phyloP scores from a whole-genome alignment of 2,113 vertebrate species.

The Dolichotis patagonum region DNA sequence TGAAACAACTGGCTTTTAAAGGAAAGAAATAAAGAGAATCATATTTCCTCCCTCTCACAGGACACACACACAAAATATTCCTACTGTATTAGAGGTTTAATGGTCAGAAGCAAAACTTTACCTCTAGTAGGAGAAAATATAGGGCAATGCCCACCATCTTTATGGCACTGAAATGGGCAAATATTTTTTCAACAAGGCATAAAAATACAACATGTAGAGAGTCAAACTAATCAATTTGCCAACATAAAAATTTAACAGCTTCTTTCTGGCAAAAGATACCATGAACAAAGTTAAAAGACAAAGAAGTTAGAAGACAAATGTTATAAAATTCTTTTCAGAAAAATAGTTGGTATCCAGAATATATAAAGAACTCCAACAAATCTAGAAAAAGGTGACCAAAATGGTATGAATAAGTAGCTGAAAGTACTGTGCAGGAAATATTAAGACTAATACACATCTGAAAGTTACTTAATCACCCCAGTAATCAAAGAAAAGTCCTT shows the following conservation, averaged over 20 bases:
- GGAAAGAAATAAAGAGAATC: conserved; percentile 39
- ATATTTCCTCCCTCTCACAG: background rate
- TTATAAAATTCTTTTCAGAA: background rate
- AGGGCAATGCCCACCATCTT: background rate
- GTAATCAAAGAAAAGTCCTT: conserved; percentile 9
- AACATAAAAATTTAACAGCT: conserved; percentile 42
- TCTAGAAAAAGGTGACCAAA: background rate
- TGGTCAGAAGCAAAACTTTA: conserved; percentile 12
- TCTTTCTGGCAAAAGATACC: conserved; percentile 41
- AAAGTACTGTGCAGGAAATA: background rate
- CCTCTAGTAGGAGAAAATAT: conserved; percentile 1
- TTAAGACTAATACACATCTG: background rate
- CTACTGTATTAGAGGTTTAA: background rate
- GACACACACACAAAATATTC: background rate
- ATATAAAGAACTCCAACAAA: conserved; percentile 32
- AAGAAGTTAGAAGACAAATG: background rate
- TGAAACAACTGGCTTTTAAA: conserved; percentile 8
- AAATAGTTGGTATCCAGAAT: conserved; percentile 14
- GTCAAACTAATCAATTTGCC: conserved; percentile 46
- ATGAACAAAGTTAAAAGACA: conserved; percentile 36
- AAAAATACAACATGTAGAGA: background rate
- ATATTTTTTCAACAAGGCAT: conserved; percentile 32
- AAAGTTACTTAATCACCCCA: background rate
- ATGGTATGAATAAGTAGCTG: background rate
- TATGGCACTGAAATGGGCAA: conserved; percentile 13